phyloP scores from a whole-genome alignment of 2,888 invertebrate species.

The Drosophila atripex region DNA sequence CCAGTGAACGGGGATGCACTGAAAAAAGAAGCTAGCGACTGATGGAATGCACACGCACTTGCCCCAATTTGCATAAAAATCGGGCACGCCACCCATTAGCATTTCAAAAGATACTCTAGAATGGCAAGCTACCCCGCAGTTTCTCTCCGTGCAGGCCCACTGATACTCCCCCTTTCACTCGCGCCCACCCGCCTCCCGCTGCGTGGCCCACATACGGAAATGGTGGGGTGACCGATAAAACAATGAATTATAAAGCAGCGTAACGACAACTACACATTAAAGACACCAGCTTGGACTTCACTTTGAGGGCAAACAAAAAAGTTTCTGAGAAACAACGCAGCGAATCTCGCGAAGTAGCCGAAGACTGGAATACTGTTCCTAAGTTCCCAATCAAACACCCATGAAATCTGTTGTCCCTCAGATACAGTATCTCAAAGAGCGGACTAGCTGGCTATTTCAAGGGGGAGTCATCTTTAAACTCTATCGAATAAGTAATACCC shows the following conservation, averaged over 20 bases:
- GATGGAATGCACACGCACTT: background rate
- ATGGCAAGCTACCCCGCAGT: background rate
- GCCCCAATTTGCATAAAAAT: too few relatives aligned
- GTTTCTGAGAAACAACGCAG: background rate
- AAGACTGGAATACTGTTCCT: too few relatives aligned
- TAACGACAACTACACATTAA: conserved; percentile 11
- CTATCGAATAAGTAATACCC: too few relatives aligned
- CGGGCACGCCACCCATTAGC: too few relatives aligned
- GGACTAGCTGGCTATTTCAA: too few relatives aligned
- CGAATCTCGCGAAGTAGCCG: too few relatives aligned
- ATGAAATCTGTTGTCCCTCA: too few relatives aligned
- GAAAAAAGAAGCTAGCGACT: background rate
- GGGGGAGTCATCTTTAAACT: too few relatives aligned
- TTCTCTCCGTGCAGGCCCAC: background rate
- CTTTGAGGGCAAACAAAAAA: background rate
- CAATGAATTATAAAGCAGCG: conserved; percentile 24
- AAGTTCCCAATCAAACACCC: too few relatives aligned
- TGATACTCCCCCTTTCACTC: conserved; percentile 4
- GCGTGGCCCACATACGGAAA: conserved; percentile 36
- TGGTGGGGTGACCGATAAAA: conserved; percentile 22
- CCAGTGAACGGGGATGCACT: background rate
- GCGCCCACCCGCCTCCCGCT: conserved; percentile 16
- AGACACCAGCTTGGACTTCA: background rate
- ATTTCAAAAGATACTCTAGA: too few relatives aligned
- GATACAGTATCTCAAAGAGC: too few relatives aligned